Conservation (phyloP, 2,888 invertebrate genomes). For the Cheilosia urbana region DNA sequence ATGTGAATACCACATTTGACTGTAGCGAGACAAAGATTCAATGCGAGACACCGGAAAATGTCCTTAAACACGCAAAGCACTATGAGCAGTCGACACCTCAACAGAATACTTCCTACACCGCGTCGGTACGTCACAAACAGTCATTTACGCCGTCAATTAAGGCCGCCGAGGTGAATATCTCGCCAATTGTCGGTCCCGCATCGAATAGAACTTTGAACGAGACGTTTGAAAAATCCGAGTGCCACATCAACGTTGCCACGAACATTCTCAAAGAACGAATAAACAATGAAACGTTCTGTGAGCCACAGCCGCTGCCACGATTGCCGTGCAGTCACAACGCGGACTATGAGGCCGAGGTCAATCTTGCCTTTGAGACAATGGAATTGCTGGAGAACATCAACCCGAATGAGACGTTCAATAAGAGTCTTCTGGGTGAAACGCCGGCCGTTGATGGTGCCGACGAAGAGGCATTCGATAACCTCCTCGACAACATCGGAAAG, state of each 20-base stretch:
- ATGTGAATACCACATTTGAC: conserved; percentile 76
- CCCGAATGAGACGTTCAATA: conserved; percentile 79
- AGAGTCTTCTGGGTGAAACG: conserved; percentile 61
- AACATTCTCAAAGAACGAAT: conserved; percentile 63
- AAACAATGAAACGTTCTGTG: conserved; percentile 58
- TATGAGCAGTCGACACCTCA: conserved; percentile 81
- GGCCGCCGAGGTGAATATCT: conserved; percentile 79
- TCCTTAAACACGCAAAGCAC: conserved; percentile 77
- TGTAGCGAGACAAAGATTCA: conserved; percentile 74
- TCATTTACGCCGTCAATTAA: conserved; percentile 79
- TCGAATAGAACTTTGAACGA: conserved; percentile 76
- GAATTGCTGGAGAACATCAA: conserved; percentile 80
- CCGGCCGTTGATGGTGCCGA: conserved; percentile 79
- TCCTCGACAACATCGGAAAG: conserved; percentile 81
- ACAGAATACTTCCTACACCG: conserved; percentile 73
- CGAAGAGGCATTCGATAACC: conserved; percentile 82
- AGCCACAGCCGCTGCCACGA: conserved; percentile 27
- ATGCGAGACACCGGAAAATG: conserved; percentile 81
- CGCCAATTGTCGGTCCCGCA: conserved; percentile 79
- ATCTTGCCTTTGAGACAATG: conserved; percentile 77
- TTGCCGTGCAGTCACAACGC: conserved; percentile 51
- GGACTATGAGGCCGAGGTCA: conserved; percentile 63
- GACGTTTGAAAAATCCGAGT: conserved; percentile 78
- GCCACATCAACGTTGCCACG: conserved; percentile 47
- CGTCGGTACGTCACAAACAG: conserved; percentile 76